phyloP scores from a whole-genome alignment of 2,797 vertebrate genomes.

The Scarus forsteni region DNA sequence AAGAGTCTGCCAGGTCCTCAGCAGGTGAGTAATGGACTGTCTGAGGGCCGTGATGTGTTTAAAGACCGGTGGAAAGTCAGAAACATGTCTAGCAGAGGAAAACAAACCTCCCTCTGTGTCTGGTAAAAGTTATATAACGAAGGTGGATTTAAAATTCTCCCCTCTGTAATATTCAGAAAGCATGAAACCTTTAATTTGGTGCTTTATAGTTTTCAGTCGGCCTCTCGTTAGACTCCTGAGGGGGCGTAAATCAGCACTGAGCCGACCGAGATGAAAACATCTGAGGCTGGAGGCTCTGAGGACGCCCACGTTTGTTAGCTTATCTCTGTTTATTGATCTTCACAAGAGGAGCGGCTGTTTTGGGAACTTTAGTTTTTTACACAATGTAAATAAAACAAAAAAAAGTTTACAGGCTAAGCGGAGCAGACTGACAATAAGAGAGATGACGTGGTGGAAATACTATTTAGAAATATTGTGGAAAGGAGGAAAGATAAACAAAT shows the following conservation, averaged over 20 bases:
- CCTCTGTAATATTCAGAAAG: conserved; percentile 41
- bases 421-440: too few species aligned
- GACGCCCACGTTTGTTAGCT: neutral
- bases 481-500: too few species aligned
- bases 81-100: conserved; percentile 35
- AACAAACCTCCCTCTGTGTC: conserved; percentile 44
- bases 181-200: conserved; percentile 18
- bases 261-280: neutral
- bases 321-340: neutral
- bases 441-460: too few species aligned
- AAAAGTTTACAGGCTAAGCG: too few species aligned
- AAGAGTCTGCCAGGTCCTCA: neutral
- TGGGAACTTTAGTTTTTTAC: too few species aligned
- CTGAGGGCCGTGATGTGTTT: conserved; percentile 32
- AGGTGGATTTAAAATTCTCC: conserved; percentile 27
- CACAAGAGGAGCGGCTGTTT: neutral
- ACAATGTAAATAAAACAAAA: too few species aligned
- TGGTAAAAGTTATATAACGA: conserved; percentile 27
- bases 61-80: conserved; percentile 34
- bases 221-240: conserved; percentile 28
- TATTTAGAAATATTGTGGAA: too few species aligned
- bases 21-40: conserved; percentile 20
- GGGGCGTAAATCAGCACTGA: conserved; percentile 13
- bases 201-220: neutral
- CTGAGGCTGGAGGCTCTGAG: neutral